A percentile compares a stretch with the other conserved stretches of the same genome.
Conservation (phyloP, 2,888 invertebrate species). For the Andrena trimmerana region DNA sequence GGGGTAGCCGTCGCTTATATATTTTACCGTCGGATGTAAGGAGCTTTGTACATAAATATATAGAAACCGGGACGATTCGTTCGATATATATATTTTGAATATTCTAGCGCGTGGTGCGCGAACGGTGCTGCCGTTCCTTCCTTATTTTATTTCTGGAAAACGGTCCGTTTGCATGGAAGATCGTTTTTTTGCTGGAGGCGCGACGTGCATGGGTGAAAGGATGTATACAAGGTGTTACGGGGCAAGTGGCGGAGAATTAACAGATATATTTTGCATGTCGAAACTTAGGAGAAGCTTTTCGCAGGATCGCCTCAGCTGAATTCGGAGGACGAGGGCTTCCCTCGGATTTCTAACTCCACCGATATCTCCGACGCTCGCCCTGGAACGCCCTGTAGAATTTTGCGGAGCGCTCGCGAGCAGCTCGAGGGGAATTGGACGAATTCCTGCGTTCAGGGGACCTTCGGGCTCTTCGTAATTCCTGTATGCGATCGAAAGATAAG, state of each 20-base stretch:
- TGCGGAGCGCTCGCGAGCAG: not conserved
- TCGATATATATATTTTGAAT: slow-evolving; percentile 50
- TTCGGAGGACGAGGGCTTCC: not conserved
- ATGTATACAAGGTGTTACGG: not conserved
- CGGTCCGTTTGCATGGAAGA: slow-evolving; percentile 11
- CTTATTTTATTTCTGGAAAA: not conserved
- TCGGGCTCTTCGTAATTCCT: slow-evolving; percentile 25
- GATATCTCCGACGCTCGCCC: not conserved
- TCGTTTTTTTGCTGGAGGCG: not conserved
- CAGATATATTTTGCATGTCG: not conserved
- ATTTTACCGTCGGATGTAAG: slow-evolving; percentile 28
- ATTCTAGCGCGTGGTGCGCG: slow-evolving; percentile 17
- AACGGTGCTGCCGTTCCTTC: slow-evolving; percentile 6
- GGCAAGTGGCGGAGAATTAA: not conserved
- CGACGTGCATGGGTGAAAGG: not conserved
- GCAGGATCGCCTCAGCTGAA: not conserved
- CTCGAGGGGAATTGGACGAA: slow-evolving; percentile 23
- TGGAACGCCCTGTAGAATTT: not conserved
- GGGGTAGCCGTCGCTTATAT: slow-evolving; percentile 21
- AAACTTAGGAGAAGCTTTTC: not conserved
- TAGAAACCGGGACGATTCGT: slow-evolving; percentile 36
- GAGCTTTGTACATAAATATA: slow-evolving; percentile 54
- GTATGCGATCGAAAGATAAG: slow-evolving; percentile 3
- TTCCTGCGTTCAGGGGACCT: slow-evolving; percentile 26
- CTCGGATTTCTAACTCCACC: not conserved